phyloP scores from a whole-genome alignment of 2,888 invertebrate species.

The Trachelus iudaicus region DNA sequence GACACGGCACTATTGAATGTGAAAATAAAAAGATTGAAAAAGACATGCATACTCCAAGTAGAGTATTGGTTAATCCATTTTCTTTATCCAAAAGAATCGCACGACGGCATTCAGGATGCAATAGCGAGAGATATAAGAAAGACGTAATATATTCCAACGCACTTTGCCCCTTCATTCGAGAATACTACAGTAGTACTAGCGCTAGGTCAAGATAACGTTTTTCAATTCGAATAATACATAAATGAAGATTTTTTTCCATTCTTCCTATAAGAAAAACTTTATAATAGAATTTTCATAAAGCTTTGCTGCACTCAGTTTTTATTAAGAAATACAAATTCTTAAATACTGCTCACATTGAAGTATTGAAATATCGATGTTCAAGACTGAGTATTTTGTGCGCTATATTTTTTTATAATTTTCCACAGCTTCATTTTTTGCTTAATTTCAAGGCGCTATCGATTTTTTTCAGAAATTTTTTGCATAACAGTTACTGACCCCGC shows the following conservation, averaged over 20 bases:
- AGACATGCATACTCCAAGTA: background rate
- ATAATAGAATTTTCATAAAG: background rate
- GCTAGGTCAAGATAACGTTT: background rate
- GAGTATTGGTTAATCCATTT: background rate
- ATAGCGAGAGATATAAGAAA: background rate
- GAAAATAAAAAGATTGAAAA: no score
- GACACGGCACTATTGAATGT: background rate
- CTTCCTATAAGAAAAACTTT: no score
- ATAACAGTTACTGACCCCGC: background rate
- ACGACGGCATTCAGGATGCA: background rate
- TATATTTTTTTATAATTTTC: background rate
- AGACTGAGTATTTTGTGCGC: background rate
- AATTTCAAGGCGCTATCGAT: background rate
- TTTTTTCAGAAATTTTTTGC: background rate
- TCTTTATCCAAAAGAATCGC: background rate
- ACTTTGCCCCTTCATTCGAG: background rate
- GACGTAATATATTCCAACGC: background rate
- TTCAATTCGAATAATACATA: background rate
- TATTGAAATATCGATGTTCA: background rate
- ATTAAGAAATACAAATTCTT: background rate
- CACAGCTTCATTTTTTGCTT: background rate
- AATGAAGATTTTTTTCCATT: background rate
- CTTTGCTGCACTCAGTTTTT: background rate
- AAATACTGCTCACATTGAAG: background rate
- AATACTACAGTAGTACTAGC: background rate